Conservation (phyloP, 1,140 invertebrate species). For the Vanessa atalanta region DNA sequence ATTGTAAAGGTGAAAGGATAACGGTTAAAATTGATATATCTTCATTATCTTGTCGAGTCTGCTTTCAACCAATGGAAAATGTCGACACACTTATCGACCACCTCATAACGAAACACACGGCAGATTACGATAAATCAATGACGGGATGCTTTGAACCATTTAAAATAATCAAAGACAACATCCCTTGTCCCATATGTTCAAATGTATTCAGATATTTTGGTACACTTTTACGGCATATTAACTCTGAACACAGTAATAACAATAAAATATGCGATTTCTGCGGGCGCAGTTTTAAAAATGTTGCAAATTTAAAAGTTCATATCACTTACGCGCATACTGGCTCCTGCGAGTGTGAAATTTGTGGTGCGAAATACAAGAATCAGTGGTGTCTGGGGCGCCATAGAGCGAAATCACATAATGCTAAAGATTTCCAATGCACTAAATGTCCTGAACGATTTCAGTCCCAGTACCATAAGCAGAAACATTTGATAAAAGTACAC, state of each 20-base stretch:
- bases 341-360: slow-evolving; percentile 57
- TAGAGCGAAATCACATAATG: slow-evolving; percentile 60
- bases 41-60: slow-evolving; percentile 58
- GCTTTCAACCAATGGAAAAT: slow-evolving; percentile 47
- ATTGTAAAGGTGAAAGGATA: slow-evolving; percentile 65
- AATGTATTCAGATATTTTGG: slow-evolving; percentile 63
- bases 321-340: slow-evolving; percentile 59
- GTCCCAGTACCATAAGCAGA: slow-evolving; percentile 69
- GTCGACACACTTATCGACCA: slow-evolving; percentile 62
- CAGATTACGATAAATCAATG: slow-evolving; percentile 58
- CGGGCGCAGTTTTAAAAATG: slow-evolving; percentile 61
- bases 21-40: slow-evolving; percentile 66
- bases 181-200: slow-evolving; percentile 60
- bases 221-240: slow-evolving; percentile 60
- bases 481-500: slow-evolving; percentile 68
- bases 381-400: slow-evolving; percentile 64
- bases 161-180: slow-evolving; percentile 63
- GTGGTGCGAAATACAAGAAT: slow-evolving; percentile 63
- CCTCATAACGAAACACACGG: slow-evolving; percentile 58
- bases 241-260: slow-evolving; percentile 64
- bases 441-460: slow-evolving; percentile 66
- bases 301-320: slow-evolving; percentile 62
- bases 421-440: slow-evolving; percentile 64
- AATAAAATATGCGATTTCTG: slow-evolving; percentile 70
- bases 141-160: slow-evolving; percentile 61